phyloP scores from a whole-genome alignment of 2,888 invertebrate species.

The Xylocampa areola region DNA sequence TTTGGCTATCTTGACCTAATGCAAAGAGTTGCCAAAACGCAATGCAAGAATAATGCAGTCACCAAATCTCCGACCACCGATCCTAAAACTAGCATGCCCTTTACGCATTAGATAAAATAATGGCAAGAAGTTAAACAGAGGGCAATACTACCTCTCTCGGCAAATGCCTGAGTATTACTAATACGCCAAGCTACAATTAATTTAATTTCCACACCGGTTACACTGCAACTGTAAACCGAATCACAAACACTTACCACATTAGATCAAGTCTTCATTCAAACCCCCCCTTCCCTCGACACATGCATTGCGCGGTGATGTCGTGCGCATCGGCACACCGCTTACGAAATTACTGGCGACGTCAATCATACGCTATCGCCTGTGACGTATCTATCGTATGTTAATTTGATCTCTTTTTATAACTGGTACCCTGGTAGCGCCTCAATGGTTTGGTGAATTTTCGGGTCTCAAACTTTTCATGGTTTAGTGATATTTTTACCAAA shows the following conservation, averaged over 20 bases:
- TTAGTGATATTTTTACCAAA: too few relatives aligned
- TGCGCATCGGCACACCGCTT: slow-evolving; percentile 71
- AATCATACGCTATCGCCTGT: slow-evolving; percentile 74
- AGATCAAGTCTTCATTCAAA: slow-evolving; percentile 43
- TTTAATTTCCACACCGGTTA: slow-evolving; percentile 20
- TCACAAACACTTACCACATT: slow-evolving; percentile 29
- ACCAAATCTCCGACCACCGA: too few relatives aligned
- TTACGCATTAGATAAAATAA: too few relatives aligned
- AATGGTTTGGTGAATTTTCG: slow-evolving; percentile 36
- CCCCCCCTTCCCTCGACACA: slow-evolving; percentile 7
- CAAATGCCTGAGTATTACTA: too few relatives aligned
- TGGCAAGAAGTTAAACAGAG: too few relatives aligned
- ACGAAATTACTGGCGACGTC: slow-evolving; percentile 78
- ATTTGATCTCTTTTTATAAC: slow-evolving; percentile 45
- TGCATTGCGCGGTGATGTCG: slow-evolving; percentile 48
- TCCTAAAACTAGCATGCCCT: too few relatives aligned
- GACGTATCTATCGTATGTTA: slow-evolving; percentile 66
- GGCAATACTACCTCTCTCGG: too few relatives aligned
- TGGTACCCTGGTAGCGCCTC: slow-evolving; percentile 44
- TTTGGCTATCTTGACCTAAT: too few relatives aligned
- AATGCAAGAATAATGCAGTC: too few relatives aligned
- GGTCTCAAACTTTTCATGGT: too few relatives aligned
- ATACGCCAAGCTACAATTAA: neutral
- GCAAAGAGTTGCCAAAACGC: too few relatives aligned
- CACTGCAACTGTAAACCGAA: slow-evolving; percentile 27